Base-by-base conservation (phyloP, 2,113 vertebrate species). In the Daubentonia madagascariensis region DNA sequence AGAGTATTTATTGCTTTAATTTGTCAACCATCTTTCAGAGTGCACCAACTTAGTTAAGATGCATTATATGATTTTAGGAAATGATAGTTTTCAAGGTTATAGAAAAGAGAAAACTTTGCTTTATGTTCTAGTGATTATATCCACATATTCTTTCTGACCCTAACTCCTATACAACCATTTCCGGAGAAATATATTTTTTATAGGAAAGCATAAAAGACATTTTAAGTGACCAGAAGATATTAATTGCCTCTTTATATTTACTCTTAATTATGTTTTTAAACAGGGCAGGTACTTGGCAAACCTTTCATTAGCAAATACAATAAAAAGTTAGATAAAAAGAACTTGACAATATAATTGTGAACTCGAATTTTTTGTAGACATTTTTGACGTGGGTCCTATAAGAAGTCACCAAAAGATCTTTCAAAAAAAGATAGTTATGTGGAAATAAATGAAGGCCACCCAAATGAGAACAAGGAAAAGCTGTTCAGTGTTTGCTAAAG, bases 181-280 rank as follows among this genome's bases (percentile, higher is more conserved):
- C 70, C 48, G 75, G 54, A 89, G 23, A 96, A 93, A 70, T 80
- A 94, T 92, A 79, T 93, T 43, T 87, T 94, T 90, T 23, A 88
- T 35, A 91, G 6, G 45, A 94, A 94, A 97, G 11, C 63, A 68
- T 35, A 76, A 37, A 57, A 4, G 14, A 80, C 13, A 79, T 96
- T 96, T 73, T 70, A 93, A 92, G 67, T 92, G 52, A 94, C 20
- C 59, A 94, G 16, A 83, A 75, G 54, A 92, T 92, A 37, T 85
- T 28, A 32, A 96, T 83, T 72, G 13, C 59, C 57, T 94, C 48
- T 48, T 78, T 81, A 25, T 90, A 78, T 90, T 97, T 92, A 94
- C 52, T 92, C 59, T 86, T 94, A 89, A 70, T 97, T 96, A 72
- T 79, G 54, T 97, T 94, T 95, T 94, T 94, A 79, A 94, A 92